Percentiles rank a stretch among this genome's conserved stretches.
phyloP scores from a whole-genome alignment of 2,888 invertebrate species.

The Falcaria lacertinaria region DNA sequence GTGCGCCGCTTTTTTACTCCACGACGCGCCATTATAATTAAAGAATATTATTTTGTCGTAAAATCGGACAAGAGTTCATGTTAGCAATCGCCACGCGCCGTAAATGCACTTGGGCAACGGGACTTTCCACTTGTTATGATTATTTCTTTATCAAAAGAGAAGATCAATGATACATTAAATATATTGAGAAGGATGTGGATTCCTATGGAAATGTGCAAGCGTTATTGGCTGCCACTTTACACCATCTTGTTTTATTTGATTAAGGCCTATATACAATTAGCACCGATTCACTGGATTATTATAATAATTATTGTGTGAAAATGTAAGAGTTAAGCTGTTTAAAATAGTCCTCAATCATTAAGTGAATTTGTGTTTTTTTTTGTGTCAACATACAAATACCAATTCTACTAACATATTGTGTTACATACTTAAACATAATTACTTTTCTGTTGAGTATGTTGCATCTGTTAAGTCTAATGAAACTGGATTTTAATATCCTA shows the following conservation, averaged over 20 bases:
- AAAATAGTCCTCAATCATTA: too few species aligned
- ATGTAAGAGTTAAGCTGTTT: too few species aligned
- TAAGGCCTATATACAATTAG: too few species aligned
- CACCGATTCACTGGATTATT: too few species aligned
- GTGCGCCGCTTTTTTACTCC: conserved; percentile 69
- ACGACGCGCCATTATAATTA: conserved; percentile 73
- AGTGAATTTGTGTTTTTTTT: too few species aligned
- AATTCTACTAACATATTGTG: too few species aligned
- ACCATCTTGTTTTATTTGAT: neutral
- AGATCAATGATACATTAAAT: conserved; percentile 6
- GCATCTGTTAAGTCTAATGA: too few species aligned
- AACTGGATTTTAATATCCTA: too few species aligned
- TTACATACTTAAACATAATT: too few species aligned
- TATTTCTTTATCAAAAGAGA: conserved; percentile 53
- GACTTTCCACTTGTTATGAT: conserved; percentile 46
- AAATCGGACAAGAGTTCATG: conserved; percentile 47
- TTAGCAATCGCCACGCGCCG: conserved; percentile 58
- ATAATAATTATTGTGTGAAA: too few species aligned
- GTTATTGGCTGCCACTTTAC: neutral
- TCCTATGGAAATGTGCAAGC: neutral
- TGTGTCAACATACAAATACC: too few species aligned
- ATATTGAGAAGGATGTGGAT: conserved; percentile 3
- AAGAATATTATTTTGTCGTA: conserved; percentile 76
- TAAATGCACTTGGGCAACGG: conserved; percentile 48
- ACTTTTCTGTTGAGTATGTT: too few species aligned